Base-by-base conservation (phyloP, 2,888 invertebrate species). In the Euphydryas editha region DNA sequence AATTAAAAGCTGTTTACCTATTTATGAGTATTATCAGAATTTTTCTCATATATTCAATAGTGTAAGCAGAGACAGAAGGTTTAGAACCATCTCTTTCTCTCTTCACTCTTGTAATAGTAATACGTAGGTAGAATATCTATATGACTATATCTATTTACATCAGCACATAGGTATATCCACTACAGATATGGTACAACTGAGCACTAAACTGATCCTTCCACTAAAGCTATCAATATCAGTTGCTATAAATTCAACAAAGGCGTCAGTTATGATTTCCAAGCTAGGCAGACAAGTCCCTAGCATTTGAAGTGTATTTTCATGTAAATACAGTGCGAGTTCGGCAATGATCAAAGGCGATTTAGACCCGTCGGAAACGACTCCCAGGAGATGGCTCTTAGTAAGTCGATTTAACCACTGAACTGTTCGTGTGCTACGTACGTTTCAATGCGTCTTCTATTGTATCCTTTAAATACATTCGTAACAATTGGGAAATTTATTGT, bases 281-380 rank as follows among this genome's bases (percentile, higher is more conserved):
- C 4, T 17, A 17, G 18, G 36, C 54, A 8, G 54, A 54, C 54
- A 36, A 36, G 30, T 36, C 57, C 30, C 21, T 42, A 18, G 57
- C 42, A 57, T 39, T 20, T 20, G 17, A 44, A 36, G 56, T 44
- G 56, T 62, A 62, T 62, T 62, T 58, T 51, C 63, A 63, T 58
- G 58, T 57, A 63, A 63, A 63, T 58, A 49, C 24, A 24, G 39
- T 24, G 39, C 39, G 36, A 56, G 47, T 46, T 20, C 11, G 36
- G 58, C 58, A 58, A 30, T 46, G 62, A 58, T 63, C 57, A 63
- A 58, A 63, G 62, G 44, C 18, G 61, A 55, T 61, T 55, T 55
- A 44, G 61, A 51, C 42, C 54, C 39, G 21, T 61, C 54, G 30
- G 18, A 21, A n/a, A 61, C 39, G 54, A 44, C 17, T 61, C 61